A percentile compares a stretch with the other conserved stretches of the same genome.
phyloP scores from a whole-genome alignment of 2,888 invertebrate species.

The Metallyticus violacea region DNA sequence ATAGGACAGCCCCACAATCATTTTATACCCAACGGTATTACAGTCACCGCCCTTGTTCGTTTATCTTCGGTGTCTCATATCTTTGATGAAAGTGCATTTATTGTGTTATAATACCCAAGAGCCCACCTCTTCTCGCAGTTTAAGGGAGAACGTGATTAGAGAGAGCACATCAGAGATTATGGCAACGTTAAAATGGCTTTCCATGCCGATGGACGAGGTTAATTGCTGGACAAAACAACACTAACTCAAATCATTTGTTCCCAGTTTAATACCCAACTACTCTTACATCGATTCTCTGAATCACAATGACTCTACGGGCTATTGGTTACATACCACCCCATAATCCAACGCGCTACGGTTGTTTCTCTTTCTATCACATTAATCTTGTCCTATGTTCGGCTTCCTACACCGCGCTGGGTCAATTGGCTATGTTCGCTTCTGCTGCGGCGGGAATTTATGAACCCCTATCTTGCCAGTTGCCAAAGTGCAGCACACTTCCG shows the following conservation, averaged over 20 bases:
- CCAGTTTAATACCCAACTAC: not conserved
- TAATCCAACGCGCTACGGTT: not conserved
- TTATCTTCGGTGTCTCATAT: too few species aligned
- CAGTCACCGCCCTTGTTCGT: too few species aligned
- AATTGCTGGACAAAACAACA: not conserved
- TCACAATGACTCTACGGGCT: not conserved
- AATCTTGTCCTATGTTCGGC: not conserved
- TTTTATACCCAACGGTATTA: too few species aligned
- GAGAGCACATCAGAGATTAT: not conserved
- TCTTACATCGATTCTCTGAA: not conserved
- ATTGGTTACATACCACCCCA: not conserved
- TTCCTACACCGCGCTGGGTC: not conserved
- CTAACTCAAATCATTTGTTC: not conserved
- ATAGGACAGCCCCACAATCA: too few species aligned
- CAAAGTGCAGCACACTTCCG: not conserved
- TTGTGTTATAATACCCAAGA: not conserved
- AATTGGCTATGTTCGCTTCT: not conserved
- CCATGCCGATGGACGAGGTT: not conserved
- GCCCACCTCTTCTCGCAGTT: not conserved
- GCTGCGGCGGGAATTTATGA: not conserved
- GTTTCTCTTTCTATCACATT: not conserved
- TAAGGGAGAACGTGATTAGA: not conserved
- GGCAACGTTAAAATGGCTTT: too few species aligned
- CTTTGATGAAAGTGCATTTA: too few species aligned
- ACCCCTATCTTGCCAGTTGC: not conserved